Base-by-base conservation (phyloP, 2,888 invertebrate genomes). In the Scaptomyza tumidula region DNA sequence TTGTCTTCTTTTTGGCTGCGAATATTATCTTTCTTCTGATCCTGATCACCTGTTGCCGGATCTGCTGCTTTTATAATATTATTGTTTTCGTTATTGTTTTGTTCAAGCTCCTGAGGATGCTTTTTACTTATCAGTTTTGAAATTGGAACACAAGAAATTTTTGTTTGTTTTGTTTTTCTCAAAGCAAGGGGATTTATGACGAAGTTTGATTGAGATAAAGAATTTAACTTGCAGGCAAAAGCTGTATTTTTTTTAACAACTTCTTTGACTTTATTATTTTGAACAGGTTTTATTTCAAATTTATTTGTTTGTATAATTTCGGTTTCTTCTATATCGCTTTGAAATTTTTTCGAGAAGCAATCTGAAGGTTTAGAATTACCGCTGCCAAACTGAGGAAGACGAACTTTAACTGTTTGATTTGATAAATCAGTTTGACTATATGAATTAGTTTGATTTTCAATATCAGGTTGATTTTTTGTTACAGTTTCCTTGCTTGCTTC, bases 131-230 rank as follows among this genome's bases (percentile, higher is more conserved):
- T 43, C 19, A 74, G 31, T 50, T 74, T 76, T 6, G 78, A 57
- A 43, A 73, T 29, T 5, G 78, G 73, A 27, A 74, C 62, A 49
- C 74, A 73, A 14, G 44, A 27, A 37, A 73, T 78, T 58, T 49
- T 60, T 27, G 6, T 53, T 29, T 48, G 33, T 1, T 27, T 37
- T 14, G 19, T 13, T 31, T 43, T 50, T 14, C 9, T 4, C 14
- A 39, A 39, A 7, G 65, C 31, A 13, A 57, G 19, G 4, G 72
- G 65, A 49, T 63, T 77, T 13, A 45, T 10, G 1, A 61, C 67
- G 49, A 68, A 11, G 57, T 50, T 53, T n/a, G n/a, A n/a, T n/a
- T n/a, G n/a, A n/a, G n/a, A n/a, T n/a, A n/a, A n/a, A n/a, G n/a
- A n/a, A n/a, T n/a, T n/a, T n/a, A n/a, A n/a, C n/a, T n/a, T n/a